A percentile compares a stretch with the other conserved stretches of the same genome.
Evolutionary conservation across 2,113 vertebrate genomes (phyloP).

Genomic region (Pongo pygmaeus): DNA sequence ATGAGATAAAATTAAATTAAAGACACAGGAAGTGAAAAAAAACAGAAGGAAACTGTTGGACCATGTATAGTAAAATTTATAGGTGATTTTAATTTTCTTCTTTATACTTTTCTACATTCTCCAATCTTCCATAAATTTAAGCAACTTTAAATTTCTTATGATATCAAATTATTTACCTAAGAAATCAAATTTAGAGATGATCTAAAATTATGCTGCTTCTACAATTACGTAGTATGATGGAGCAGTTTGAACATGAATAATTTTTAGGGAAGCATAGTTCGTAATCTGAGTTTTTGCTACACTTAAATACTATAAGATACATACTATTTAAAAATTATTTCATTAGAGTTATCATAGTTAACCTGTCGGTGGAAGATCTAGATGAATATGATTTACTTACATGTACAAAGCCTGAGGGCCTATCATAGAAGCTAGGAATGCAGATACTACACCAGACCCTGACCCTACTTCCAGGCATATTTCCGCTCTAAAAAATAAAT

Average conservation of each 20-base stretch:
- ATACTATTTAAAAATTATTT: neutral
- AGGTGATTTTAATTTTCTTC: neutral
- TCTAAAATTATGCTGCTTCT: neutral
- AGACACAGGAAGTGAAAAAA: neutral
- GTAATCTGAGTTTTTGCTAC: neutral
- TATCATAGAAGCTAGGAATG: conserved; percentile 92
- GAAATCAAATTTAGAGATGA: conserved; percentile 16
- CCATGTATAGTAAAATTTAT: neutral
- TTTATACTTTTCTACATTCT: neutral
- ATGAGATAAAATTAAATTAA: neutral
- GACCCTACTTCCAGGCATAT: conserved; percentile 95
- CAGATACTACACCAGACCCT: conserved; percentile 94
- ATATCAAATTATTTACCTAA: conserved; percentile 6
- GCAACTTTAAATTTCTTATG: neutral
- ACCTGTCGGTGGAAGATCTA: neutral
- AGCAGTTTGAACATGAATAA: neutral
- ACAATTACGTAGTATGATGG: neutral
- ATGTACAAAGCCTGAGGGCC: conserved; percentile 90
- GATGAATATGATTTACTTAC: conserved; percentile 79
- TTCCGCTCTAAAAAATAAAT: conserved; percentile 75
- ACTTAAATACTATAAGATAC: neutral
- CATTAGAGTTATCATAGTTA: neutral
- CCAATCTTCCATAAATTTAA: neutral
- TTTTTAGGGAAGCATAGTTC: neutral
- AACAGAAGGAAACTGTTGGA: neutral